Evolutionary conservation across 1,140 invertebrate genomes (phyloP), one percentile per base, ranked within the genome.

Genomic region (Penaeus vannamei): DNA sequence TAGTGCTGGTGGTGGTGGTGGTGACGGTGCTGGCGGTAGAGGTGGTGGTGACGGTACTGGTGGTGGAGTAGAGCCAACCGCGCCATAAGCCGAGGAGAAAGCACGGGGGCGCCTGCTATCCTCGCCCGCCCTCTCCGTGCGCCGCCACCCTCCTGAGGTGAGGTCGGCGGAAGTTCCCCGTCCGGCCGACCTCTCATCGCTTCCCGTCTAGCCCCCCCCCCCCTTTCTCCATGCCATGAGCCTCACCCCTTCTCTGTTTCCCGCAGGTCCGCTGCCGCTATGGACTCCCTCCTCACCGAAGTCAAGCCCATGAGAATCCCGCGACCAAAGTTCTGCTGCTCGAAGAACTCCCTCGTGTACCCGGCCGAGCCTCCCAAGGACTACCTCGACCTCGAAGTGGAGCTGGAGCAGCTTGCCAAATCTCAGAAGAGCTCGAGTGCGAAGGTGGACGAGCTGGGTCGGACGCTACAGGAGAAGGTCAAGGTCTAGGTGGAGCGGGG

Each of bases 271-370:
- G 20, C 23, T 60, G 23, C 29, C 64, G 77, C 46, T 23, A 97
- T 97, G 96, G 96, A 97, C 92, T 96, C 96, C 90, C 97, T 96
- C 96, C 93, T 97, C 91, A 95, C 95, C 80, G 96, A 97, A 92
- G 96, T 97, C 53, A 96, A 97, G 93, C 94, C 96, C 92, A 95
- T 97, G 86, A 94, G 95, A 90, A 97, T 97, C 91, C 96, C 96
- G 81, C 94, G 96, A 88, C 96, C 96, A 59, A 97, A 97, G 94
- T 97, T 97, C 92, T 96, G 95, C 26, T 91, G 91, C 66, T 81
- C 90, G n/a, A 90, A 89, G 95, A 94, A 90, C 94, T 95, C 91
- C 92, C 92, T 83, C 91, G 92, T 84, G 91, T 94, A 94, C 92
- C 95, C 95, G 0, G 93, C 93, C 0, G 95, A 96, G 92, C 95